These are phyloP conservation scores for Leptobrachium ailaonicum DNA, from an alignment of 2,113 vertebrate genomes.

Conservation along the genomic window DNA sequence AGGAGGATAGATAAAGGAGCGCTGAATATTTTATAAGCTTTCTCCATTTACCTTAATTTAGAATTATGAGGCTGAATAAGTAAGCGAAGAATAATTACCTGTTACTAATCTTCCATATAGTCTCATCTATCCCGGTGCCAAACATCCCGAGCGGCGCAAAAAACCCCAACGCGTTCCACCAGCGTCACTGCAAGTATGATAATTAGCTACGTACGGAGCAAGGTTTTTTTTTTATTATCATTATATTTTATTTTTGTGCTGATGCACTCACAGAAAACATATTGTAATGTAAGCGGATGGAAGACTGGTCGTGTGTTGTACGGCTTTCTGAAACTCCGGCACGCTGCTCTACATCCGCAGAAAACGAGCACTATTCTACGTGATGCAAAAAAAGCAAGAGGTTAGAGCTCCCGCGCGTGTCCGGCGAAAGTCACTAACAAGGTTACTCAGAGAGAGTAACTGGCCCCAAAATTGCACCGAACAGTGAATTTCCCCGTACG, in stretches of 20 bases:
- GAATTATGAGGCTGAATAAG: conserved; percentile 84
- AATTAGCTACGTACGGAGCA: conserved; percentile 70
- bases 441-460: too few species aligned
- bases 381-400: too few species aligned
- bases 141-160: conserved; percentile 75
- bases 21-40: conserved; percentile 84
- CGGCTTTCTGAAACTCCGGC: conserved; percentile 59
- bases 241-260: conserved; percentile 64
- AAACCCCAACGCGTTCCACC: conserved; percentile 75
- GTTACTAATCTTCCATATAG: conserved; percentile 80
- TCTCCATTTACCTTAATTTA: conserved; percentile 85
- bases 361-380: too few species aligned
- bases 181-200: conserved; percentile 77
- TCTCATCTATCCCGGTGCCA: conserved; percentile 75
- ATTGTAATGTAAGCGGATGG: conserved; percentile 69
- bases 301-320: conserved; percentile 68
- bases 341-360: too few species aligned
- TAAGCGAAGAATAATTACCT: conserved; percentile 84
- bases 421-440: too few species aligned
- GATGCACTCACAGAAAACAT: conserved; percentile 74
- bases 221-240: neutral
- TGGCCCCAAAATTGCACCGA: too few species aligned
- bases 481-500: too few species aligned
- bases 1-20: conserved; percentile 80
- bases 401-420: too few species aligned